A percentile compares a stretch with the other conserved stretches of the same genome.
phyloP scores from a whole-genome alignment of 2,797 vertebrate species.

The Scolopax rusticola region DNA sequence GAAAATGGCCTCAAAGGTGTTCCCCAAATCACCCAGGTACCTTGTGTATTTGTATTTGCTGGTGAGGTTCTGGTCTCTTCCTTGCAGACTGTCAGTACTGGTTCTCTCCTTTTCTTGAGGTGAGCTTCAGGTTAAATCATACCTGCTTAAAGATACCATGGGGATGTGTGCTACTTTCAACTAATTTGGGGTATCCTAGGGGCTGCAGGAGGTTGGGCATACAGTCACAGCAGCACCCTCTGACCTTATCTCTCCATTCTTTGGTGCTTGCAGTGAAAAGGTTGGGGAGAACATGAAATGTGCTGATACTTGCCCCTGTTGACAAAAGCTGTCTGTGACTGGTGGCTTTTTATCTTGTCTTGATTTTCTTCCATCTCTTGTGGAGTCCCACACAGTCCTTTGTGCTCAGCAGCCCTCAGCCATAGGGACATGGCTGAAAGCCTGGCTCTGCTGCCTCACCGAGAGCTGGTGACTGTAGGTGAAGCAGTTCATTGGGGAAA shows the following conservation, averaged over 20 bases:
- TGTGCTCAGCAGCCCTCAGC: not conserved
- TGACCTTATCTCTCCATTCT: not conserved
- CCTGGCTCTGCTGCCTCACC: fast-evolving
- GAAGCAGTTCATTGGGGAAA: not conserved
- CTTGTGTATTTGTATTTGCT: not conserved
- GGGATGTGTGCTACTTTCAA: not conserved
- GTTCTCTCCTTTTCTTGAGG: not conserved
- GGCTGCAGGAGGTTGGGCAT: not conserved
- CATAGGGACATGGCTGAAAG: not conserved
- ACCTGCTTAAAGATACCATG: not conserved
- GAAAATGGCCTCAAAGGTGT: not conserved
- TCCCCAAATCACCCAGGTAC: not conserved
- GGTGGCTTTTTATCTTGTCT: not conserved
- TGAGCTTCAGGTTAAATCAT: not conserved
- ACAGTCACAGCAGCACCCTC: not conserved
- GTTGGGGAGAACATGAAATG: not conserved
- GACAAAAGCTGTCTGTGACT: not conserved
- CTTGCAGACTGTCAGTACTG: not conserved
- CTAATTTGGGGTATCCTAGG: not conserved
- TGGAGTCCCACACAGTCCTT: not conserved
- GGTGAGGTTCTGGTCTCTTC: not conserved
- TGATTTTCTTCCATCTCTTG: not conserved
- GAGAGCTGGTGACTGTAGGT: not conserved
- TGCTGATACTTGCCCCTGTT: not conserved
- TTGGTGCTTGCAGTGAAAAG: not conserved